A percentile compares a stretch with the other conserved stretches of the same genome.
phyloP scores from a whole-genome alignment of 2,888 invertebrate genomes.

The Salticus scenicus region DNA sequence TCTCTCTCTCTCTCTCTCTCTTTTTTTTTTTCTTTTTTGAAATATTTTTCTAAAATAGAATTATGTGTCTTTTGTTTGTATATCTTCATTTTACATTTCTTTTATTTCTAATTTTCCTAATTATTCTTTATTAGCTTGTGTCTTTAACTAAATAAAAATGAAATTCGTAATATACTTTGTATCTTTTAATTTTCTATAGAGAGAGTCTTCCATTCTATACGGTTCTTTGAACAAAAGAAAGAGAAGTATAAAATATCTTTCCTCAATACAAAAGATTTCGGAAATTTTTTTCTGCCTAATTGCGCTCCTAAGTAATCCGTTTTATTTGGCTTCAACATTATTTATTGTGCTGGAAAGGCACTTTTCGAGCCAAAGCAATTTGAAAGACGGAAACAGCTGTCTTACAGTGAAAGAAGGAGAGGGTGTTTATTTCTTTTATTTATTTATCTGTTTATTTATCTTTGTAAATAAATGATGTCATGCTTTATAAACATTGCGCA shows the following conservation, averaged over 20 bases:
- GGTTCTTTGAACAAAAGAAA: conserved; percentile 16
- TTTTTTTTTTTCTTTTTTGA: too few species aligned
- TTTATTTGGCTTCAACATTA: conserved; percentile 38
- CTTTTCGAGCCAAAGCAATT: conserved; percentile 37
- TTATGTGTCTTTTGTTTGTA: too few species aligned
- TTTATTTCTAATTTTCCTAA: neutral
- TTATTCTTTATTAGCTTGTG: conserved; percentile 15
- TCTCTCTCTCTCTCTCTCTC: too few species aligned
- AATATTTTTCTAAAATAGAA: too few species aligned
- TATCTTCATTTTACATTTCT: too few species aligned
- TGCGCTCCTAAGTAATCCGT: conserved; percentile 44
- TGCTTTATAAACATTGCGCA: conserved; percentile 51
- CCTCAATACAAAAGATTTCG: conserved; percentile 39
- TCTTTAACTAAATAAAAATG: neutral
- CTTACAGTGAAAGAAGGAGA: conserved; percentile 22
- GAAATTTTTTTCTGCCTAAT: conserved; percentile 36
- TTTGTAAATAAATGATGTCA: conserved; percentile 46
- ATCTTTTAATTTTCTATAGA: neutral
- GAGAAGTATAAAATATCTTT: conserved; percentile 7
- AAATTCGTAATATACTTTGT: neutral
- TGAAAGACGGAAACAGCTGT: conserved; percentile 49
- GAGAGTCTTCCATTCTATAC: neutral
- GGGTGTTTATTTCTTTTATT: conserved; percentile 1
- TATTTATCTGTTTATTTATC: conserved; percentile 1
- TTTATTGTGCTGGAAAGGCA: conserved; percentile 55